These are phyloP conservation scores for Aurelia aurita DNA, from an alignment of 30 jellyfish, hydroid and myxozoan species.

Conservation along the genomic window DNA sequence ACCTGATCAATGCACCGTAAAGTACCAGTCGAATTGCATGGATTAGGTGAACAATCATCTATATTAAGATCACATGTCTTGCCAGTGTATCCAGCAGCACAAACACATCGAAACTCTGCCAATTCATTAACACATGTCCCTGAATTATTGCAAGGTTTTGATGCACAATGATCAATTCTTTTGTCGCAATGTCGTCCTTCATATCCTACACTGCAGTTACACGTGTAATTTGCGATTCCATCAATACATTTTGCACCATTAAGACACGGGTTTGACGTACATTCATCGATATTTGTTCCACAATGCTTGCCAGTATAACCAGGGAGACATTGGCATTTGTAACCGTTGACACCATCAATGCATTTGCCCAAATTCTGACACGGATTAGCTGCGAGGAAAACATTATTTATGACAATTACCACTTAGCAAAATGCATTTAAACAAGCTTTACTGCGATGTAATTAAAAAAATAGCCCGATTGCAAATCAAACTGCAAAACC, in stretches of 20 bases:
- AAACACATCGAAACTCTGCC: constrained; percentile 60
- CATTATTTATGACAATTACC: no score
- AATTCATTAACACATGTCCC: constrained; percentile 66
- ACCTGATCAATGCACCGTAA: constrained; percentile 54
- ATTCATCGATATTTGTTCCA: constrained; percentile 69
- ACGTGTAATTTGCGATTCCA: constrained; percentile 73
- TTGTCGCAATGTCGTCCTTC: constrained; percentile 72
- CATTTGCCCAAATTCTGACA: constrained; percentile 77
- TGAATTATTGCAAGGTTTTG: constrained; percentile 64
- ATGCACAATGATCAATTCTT: constrained; percentile 66
- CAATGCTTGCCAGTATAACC: constrained; percentile 85
- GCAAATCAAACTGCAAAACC: no score
- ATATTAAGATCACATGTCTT: constrained; percentile 59
- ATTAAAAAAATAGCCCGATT: no score
- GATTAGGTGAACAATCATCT: constrained; percentile 69
- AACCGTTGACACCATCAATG: constrained; percentile 73
- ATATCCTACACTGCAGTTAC: constrained; percentile 85
- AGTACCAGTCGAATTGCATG: constrained; percentile 84
- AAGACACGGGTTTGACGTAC: constrained; percentile 78
- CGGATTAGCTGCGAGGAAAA: constrained; percentile 46
- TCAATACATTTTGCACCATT: constrained; percentile 76
- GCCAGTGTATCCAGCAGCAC: constrained; percentile 81
- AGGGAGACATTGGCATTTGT: constrained; percentile 62
- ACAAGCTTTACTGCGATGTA: no score
- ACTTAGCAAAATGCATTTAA: no score